phyloP scores from a whole-genome alignment of 2,113 vertebrate genomes.

The Peromyscus maniculatus region DNA sequence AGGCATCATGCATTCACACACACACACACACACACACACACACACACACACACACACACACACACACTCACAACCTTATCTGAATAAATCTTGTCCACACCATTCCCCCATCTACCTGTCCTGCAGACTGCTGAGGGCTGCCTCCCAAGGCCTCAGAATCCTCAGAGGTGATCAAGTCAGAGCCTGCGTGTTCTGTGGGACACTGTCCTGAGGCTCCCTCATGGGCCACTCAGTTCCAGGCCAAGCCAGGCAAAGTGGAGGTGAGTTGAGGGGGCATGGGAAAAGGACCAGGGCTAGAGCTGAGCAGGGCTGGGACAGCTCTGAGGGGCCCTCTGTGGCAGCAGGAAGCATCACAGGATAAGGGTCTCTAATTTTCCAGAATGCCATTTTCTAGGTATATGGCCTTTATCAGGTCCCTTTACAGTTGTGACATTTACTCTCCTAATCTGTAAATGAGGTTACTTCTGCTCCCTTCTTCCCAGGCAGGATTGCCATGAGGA shows the following conservation, averaged over 20 bases:
- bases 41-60: background rate
- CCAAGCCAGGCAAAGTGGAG: background rate
- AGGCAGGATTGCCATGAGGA: background rate
- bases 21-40: background rate
- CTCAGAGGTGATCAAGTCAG: background rate
- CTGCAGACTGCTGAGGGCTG: background rate
- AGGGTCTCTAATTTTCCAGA: background rate
- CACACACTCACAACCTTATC: background rate
- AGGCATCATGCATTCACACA: background rate
- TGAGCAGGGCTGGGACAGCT: background rate
- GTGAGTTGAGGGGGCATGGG: background rate
- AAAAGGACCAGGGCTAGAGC: background rate
- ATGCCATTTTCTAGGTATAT: background rate
- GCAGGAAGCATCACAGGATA: background rate
- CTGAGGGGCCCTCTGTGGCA: background rate
- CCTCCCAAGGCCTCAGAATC: background rate
- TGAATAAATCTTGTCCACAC: background rate
- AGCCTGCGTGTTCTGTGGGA: background rate
- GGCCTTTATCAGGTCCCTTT: background rate
- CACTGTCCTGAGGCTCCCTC: background rate
- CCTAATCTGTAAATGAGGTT: background rate
- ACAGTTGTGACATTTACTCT: constrained; percentile 6
- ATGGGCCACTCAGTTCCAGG: background rate
- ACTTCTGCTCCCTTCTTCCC: background rate
- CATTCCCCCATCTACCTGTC: background rate